Evolutionary conservation across 2,113 vertebrate genomes (phyloP).

Genomic region (Eurypyga helias): DNA sequence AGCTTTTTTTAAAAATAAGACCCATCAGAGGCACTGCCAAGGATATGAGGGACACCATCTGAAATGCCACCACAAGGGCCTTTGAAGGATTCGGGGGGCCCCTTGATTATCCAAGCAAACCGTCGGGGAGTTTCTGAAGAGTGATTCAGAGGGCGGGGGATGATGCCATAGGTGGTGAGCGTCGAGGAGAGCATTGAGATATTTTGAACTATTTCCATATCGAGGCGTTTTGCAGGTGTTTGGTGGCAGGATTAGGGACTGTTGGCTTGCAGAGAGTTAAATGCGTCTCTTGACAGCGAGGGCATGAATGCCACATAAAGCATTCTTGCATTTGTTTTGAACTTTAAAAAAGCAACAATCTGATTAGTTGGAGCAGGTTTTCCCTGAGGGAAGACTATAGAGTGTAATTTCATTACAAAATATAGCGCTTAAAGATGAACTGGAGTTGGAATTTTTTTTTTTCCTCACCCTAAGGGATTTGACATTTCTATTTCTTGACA

Average conservation of each 20-base stretch:
- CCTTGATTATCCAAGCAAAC: background rate
- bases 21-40: background rate
- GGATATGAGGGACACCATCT: accelerated
- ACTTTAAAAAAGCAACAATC: slow-evolving; percentile 52
- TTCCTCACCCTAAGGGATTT: slow-evolving; percentile 34
- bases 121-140: background rate
- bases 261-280: slow-evolving; percentile 51
- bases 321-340: slow-evolving; percentile 65
- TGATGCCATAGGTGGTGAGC: background rate
- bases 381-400: slow-evolving; percentile 10
- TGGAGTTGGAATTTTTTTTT: slow-evolving; percentile 32
- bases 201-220: background rate
- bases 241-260: background rate
- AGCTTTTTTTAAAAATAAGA: background rate
- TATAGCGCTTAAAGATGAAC: slow-evolving; percentile 30
- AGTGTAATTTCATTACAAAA: slow-evolving; percentile 69
- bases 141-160: background rate
- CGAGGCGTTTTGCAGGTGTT: background rate
- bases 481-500: slow-evolving; percentile 76
- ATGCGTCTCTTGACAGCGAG: background rate
- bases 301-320: background rate
- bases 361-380: slow-evolving; percentile 65
- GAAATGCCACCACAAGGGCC: background rate
- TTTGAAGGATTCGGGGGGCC: background rate
- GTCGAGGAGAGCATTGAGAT: background rate